Evolutionary conservation across 35 echinoderm and acorn worm species (phyloP), one percentile per base, ranked within the genome.

Genomic region (Lytechinus pictus): DNA sequence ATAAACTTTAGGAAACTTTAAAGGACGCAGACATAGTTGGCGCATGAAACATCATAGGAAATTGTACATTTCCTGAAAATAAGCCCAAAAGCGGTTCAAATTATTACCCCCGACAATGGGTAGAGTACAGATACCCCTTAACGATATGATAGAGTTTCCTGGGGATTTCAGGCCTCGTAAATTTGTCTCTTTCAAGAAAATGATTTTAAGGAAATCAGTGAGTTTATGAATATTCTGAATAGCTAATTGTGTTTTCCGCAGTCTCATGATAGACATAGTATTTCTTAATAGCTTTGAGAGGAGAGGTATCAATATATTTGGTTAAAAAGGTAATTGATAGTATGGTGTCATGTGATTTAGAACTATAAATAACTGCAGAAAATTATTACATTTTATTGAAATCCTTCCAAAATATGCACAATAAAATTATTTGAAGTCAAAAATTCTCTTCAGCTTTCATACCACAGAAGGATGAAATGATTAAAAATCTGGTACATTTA

Each of bases 51-150:
- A 79, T 79, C 66, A 6, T 79, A 79, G 66, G 66, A 79, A 79
- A 79, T 79, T 79, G 66, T 79, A 79, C 66, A 79, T 79, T 79
- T 79, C 66, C 66, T 79, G 66, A 79, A 79, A 79, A 79, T 79
- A 79, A 79, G 66, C 66, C 66, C 66, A 79, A 79, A 79, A 79
- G 66, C n/a, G 66, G 66, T 79, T 79, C 66, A 79, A 79, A 79
- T 79, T 79, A 79, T 79, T 79, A 79, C 66, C 66, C 66, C 66
- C n/a, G 66, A 79, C 66, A 79, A 79, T 24, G 14, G 66, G n/a
- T 24, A 79, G 66, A 79, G 66, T 79, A 24, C 66, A 79, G 66
- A 79, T 79, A 79, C 16, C 66, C n/a, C 14, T 8, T 24, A n/a
- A 19, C 19, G 66, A 79, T 79, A 79, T 7, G 66, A 16, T 24